Percentiles rank a stretch among this genome's conserved stretches.
Conservation (phyloP, 2,797 vertebrate species). For the Toxotes lorentzi region DNA sequence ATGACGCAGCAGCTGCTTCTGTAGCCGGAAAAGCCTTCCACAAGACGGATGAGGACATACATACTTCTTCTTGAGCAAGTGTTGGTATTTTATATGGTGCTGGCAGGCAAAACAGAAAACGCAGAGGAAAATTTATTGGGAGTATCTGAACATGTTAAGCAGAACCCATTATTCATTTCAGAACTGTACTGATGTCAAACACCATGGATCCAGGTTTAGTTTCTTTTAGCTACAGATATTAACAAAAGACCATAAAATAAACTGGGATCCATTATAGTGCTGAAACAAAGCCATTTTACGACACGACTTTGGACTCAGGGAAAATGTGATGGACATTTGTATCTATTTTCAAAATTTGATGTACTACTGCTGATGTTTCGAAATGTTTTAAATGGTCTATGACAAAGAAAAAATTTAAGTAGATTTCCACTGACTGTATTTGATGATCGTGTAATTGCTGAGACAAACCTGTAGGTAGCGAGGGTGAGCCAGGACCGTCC, state of each 20-base stretch:
- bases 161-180: not conserved
- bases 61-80: slow-evolving; percentile 98
- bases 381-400: no score
- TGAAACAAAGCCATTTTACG: not conserved
- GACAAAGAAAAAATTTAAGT: not conserved
- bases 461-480: slow-evolving; percentile 94
- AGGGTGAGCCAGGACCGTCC: slow-evolving; percentile 96
- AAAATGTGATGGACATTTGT: not conserved
- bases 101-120: slow-evolving; percentile 63
- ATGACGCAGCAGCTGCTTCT: slow-evolving; percentile 97
- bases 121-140: not conserved
- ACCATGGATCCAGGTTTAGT: not conserved
- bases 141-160: not conserved
- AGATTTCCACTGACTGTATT: not conserved
- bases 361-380: not conserved
- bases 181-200: not conserved
- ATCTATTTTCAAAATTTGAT: not conserved
- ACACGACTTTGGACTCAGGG: no score
- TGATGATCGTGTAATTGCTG: not conserved
- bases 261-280: no score
- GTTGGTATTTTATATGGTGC: slow-evolving; percentile 99
- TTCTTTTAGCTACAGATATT: not conserved
- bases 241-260: not conserved
- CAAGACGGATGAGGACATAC: slow-evolving; percentile 98
- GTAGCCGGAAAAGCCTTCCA: slow-evolving; percentile 95